These are phyloP conservation scores for Pogonomyrmex barbatus DNA, from an alignment of 1,140 invertebrate genomes.

Conservation along the genomic window DNA sequence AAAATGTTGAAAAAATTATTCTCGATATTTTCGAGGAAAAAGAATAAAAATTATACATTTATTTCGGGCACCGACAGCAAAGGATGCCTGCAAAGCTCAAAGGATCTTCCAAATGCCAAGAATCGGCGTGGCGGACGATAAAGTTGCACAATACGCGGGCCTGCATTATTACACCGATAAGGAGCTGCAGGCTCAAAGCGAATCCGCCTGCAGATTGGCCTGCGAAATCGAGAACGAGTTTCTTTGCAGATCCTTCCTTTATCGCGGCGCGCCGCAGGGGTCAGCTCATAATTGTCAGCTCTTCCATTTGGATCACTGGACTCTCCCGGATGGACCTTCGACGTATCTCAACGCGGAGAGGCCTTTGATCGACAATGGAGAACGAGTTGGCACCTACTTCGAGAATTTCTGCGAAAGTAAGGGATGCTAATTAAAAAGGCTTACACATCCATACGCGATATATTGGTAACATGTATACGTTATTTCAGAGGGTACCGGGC, in stretches of 20 bases:
- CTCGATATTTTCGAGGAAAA: neutral
- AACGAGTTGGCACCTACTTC: slow-evolving; percentile 94
- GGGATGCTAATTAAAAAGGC: neutral
- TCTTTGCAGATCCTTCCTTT: slow-evolving; percentile 95
- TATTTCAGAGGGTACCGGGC: slow-evolving; percentile 71
- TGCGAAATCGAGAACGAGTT: slow-evolving; percentile 97
- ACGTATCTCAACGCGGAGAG: slow-evolving; percentile 95
- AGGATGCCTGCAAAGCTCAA: slow-evolving; percentile 93
- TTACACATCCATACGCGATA: neutral
- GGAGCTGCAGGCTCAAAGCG: slow-evolving; percentile 93
- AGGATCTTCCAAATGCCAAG: slow-evolving; percentile 92
- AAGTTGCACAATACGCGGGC: slow-evolving; percentile 95
- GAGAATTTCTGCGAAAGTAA: slow-evolving; percentile 95
- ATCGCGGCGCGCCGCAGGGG: slow-evolving; percentile 91
- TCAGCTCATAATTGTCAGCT: slow-evolving; percentile 95
- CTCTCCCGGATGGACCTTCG: slow-evolving; percentile 95
- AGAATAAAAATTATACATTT: neutral
- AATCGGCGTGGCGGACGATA: slow-evolving; percentile 95
- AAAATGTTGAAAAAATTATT: neutral
- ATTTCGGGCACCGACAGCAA: slow-evolving; percentile 83
- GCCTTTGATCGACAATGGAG: slow-evolving; percentile 96
- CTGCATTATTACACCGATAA: slow-evolving; percentile 97
- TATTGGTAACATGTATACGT: slow-evolving; percentile 2
- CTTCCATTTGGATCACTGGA: slow-evolving; percentile 97
- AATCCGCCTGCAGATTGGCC: slow-evolving; percentile 93